These are phyloP conservation scores for Amblyteles armatorius DNA, from an alignment of 2,888 invertebrate species.

Conservation along the genomic window DNA sequence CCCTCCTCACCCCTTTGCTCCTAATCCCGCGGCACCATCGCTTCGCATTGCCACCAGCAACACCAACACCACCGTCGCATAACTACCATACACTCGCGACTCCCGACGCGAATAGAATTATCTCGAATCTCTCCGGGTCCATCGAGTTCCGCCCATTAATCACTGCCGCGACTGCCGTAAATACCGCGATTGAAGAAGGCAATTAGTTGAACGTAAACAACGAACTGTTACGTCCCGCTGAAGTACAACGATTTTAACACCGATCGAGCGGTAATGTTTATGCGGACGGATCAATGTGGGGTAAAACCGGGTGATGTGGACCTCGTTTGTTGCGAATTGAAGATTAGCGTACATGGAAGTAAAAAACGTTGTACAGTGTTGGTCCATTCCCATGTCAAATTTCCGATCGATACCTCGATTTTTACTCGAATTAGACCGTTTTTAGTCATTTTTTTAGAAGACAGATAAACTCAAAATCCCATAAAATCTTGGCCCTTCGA, in stretches of 20 bases:
- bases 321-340: too few relatives aligned
- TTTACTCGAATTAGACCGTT: too few relatives aligned
- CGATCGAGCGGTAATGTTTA: background rate
- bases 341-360: too few relatives aligned
- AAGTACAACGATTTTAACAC: background rate
- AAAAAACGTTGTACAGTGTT: too few relatives aligned
- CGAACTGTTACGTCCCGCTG: conserved; percentile 30
- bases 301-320: too few relatives aligned
- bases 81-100: conserved; percentile 46
- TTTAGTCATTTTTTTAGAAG: too few relatives aligned
- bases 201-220: conserved; percentile 64
- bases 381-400: too few relatives aligned
- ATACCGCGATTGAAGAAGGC: conserved; percentile 66
- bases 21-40: conserved; percentile 64
- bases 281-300: background rate
- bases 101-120: conserved; percentile 67
- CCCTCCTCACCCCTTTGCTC: conserved; percentile 43
- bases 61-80: conserved; percentile 31
- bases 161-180: conserved; percentile 57
- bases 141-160: conserved; percentile 67
- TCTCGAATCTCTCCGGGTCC: conserved; percentile 65
- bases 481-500: too few relatives aligned
- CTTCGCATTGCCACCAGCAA: conserved; percentile 64
- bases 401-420: too few relatives aligned
- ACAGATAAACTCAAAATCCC: too few relatives aligned